phyloP scores from a whole-genome alignment of 2,113 vertebrate genomes.

The Tachysurus fulvidraco region DNA sequence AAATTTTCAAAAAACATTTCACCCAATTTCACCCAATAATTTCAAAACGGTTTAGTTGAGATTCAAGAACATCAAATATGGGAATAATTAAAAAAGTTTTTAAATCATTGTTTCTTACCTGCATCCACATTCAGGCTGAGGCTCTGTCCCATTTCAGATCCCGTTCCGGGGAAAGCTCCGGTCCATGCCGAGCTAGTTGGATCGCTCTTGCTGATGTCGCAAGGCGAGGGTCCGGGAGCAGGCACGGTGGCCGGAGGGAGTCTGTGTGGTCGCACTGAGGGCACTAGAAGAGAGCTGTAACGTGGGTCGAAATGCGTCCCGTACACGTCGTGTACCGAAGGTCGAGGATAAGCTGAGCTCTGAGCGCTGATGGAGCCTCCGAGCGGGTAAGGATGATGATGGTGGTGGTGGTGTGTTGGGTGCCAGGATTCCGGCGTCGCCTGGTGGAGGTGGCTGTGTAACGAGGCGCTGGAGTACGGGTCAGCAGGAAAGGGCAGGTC shows the following conservation, averaged over 20 bases:
- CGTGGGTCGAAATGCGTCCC: slow-evolving; percentile 89
- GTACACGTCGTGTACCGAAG: slow-evolving; percentile 90
- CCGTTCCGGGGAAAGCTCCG: slow-evolving; percentile 78
- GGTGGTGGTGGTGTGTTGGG: slow-evolving; percentile 87
- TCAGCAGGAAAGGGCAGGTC: slow-evolving; percentile 88
- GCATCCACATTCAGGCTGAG: slow-evolving; percentile 87
- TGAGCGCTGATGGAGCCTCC: slow-evolving; percentile 80
- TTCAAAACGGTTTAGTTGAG: background rate
- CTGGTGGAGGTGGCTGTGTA: slow-evolving; percentile 93
- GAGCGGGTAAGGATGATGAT: slow-evolving; percentile 86
- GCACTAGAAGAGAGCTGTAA: slow-evolving; percentile 87
- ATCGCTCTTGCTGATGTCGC: slow-evolving; percentile 85
- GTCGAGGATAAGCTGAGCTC: slow-evolving; percentile 80
- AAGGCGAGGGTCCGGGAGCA: slow-evolving; percentile 78
- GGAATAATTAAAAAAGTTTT: too few species aligned
- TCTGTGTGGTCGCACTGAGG: slow-evolving; percentile 86
- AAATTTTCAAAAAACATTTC: background rate
- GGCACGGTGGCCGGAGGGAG: slow-evolving; percentile 76
- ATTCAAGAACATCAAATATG: too few species aligned
- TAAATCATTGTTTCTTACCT: slow-evolving; percentile 74
- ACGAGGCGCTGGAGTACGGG: slow-evolving; percentile 82
- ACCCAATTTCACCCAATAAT: background rate
- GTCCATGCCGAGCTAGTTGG: slow-evolving; percentile 79
- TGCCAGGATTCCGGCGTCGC: slow-evolving; percentile 86
- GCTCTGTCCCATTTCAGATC: slow-evolving; percentile 82